Percentiles rank a stretch among this genome's conserved stretches.
These are phyloP conservation scores for Herpetotheres cachinnans DNA, from an alignment of 2,113 vertebrate genomes.

Conservation along the genomic window DNA sequence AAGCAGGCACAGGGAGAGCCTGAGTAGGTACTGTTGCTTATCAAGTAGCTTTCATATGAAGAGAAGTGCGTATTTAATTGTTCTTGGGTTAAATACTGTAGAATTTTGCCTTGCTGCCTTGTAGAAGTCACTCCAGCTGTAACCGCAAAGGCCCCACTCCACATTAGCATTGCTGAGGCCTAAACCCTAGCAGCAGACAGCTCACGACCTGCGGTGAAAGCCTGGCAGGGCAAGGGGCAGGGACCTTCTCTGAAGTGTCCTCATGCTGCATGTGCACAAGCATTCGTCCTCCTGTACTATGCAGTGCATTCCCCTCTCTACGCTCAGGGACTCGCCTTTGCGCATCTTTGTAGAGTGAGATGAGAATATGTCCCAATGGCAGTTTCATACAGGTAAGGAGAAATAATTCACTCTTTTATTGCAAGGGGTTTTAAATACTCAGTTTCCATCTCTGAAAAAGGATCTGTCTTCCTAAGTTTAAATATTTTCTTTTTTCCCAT, in stretches of 20 bases:
- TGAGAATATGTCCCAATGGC: background rate
- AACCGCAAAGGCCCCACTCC: background rate
- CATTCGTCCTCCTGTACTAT: accelerated
- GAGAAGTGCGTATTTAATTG: background rate
- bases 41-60: background rate
- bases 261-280: background rate
- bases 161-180: background rate
- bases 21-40: background rate
- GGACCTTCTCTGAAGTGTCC: background rate
- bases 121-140: background rate
- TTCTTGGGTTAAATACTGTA: background rate
- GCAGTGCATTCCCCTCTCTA: background rate
- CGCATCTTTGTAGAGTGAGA: background rate
- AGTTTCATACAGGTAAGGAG: background rate
- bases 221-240: background rate
- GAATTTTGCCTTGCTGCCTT: background rate
- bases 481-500: background rate
- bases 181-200: background rate
- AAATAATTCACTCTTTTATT: background rate
- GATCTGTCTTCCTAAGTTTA: background rate
- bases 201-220: background rate
- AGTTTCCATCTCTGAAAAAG: background rate
- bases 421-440: background rate
- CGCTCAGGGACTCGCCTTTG: background rate
- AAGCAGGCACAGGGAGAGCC: background rate